These are phyloP conservation scores for Prorops nasuta DNA, from an alignment of 1,140 invertebrate species.

Conservation along the genomic window DNA sequence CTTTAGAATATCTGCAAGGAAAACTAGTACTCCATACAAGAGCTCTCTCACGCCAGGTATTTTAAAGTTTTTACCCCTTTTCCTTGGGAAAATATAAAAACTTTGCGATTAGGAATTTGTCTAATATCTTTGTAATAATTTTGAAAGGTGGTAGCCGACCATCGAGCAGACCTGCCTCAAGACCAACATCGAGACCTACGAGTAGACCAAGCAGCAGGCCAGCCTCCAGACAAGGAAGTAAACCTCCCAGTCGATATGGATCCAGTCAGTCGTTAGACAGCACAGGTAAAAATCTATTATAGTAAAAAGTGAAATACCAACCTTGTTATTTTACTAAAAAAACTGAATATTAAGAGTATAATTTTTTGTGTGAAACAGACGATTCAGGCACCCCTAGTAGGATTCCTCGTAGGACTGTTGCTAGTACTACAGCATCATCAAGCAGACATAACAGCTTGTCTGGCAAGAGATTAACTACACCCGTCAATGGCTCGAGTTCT, in stretches of 20 bases:
- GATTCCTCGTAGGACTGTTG: constrained; percentile 67
- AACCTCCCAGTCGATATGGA: constrained; percentile 88
- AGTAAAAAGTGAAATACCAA: neutral
- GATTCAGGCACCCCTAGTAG: constrained; percentile 65
- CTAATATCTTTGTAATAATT: constrained; percentile 1
- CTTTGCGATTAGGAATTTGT: neutral
- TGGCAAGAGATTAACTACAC: constrained; percentile 40
- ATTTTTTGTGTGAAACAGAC: constrained; percentile 28
- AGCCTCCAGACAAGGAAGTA: constrained; percentile 78
- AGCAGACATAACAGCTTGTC: constrained; percentile 54
- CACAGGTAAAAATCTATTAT: constrained; percentile 63
- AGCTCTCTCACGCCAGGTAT: constrained; percentile 58
- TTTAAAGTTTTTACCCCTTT: constrained; percentile 9
- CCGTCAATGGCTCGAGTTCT: constrained; percentile 59
- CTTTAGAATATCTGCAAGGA: constrained; percentile 55
- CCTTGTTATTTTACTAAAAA: neutral
- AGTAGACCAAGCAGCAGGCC: constrained; percentile 75
- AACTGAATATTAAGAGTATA: neutral
- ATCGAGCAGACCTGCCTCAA: constrained; percentile 64
- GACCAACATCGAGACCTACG: constrained; percentile 65
- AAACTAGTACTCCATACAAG: constrained; percentile 48
- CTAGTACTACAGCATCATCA: constrained; percentile 52
- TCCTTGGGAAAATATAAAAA: neutral
- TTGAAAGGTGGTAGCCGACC: constrained; percentile 55
- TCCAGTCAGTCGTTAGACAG: constrained; percentile 89